phyloP scores from a whole-genome alignment of 2,888 invertebrate species.

The Rotaria magnacalcarata region DNA sequence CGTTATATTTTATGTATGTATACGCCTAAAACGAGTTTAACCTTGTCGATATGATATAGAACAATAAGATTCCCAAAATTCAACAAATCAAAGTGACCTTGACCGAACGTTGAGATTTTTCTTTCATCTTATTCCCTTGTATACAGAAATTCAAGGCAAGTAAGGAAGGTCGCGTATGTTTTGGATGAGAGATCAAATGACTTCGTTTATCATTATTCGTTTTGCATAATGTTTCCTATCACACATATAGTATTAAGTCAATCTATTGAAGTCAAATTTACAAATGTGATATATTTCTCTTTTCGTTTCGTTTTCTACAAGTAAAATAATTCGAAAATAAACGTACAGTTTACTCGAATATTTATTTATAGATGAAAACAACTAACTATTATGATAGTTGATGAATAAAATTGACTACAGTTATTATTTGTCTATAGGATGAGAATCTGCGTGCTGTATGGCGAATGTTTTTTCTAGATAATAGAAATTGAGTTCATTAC shows the following conservation, averaged over 20 bases:
- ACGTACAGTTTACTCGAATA: neutral
- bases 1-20: slow-evolving; percentile 13
- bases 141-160: slow-evolving; percentile 3
- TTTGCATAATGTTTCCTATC: neutral
- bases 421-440: neutral
- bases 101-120: neutral
- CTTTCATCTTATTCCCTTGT: neutral
- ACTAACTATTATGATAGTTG: no score
- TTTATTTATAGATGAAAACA: neutral
- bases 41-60: neutral
- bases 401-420: no score
- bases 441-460: neutral
- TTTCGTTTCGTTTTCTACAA: neutral
- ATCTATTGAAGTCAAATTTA: neutral
- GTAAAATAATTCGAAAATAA: neutral
- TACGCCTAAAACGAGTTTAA: slow-evolving; percentile 2
- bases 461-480: neutral
- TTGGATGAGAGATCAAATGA: neutral
- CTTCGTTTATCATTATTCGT: neutral
- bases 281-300: neutral
- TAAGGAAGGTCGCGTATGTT: neutral
- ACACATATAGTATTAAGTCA: neutral
- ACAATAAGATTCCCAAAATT: slow-evolving; percentile 12
- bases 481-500: neutral
- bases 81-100: neutral